phyloP scores from a whole-genome alignment of 2,113 vertebrate genomes.

The Pipa parva region DNA sequence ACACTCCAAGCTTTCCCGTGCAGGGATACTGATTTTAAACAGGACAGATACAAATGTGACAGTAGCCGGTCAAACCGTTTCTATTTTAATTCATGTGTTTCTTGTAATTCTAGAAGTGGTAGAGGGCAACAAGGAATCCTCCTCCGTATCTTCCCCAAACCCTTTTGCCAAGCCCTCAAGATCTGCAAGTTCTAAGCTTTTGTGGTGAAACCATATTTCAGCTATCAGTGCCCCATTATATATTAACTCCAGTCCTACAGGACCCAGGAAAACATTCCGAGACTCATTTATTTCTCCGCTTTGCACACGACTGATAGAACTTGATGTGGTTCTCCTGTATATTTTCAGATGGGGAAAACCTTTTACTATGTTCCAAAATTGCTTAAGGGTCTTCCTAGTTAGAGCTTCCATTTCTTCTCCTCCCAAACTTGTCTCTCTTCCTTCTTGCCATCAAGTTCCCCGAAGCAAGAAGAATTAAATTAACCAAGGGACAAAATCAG shows the following conservation, averaged over 20 bases:
- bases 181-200: no score
- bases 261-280: slow-evolving; percentile 16
- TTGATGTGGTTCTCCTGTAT: not conserved
- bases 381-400: slow-evolving; percentile 19
- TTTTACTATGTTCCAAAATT: not conserved
- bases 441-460: not conserved
- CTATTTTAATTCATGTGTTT: not conserved
- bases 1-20: not conserved
- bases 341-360: not conserved
- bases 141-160: not conserved
- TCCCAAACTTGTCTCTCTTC: not conserved
- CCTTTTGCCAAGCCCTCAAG: not conserved
- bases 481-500: not conserved
- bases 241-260: not conserved
- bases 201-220: not conserved
- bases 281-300: slow-evolving; percentile 14
- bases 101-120: not conserved
- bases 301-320: slow-evolving; percentile 20
- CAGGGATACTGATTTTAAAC: not conserved
- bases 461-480: not conserved
- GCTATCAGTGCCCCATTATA: slow-evolving; percentile 9
- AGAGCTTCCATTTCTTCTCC: not conserved
- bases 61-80: not conserved
- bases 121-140: not conserved
- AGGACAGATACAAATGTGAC: not conserved